phyloP scores from a whole-genome alignment of 2,113 vertebrate species.

The Sarotherodon lohbergeri region DNA sequence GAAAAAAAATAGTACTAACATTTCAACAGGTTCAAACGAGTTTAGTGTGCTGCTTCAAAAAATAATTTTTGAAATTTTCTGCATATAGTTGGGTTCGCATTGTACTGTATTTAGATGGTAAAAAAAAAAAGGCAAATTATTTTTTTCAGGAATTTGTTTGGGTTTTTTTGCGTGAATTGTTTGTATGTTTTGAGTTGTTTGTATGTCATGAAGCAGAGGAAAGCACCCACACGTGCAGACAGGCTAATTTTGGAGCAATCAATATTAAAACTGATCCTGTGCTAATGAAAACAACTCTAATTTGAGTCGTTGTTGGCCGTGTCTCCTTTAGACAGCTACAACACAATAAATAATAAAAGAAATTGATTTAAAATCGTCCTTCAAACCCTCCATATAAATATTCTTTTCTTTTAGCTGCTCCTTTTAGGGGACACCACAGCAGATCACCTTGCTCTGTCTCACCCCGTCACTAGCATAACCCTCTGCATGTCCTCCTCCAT shows the following conservation, averaged over 20 bases:
- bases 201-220: not conserved
- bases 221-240: not conserved
- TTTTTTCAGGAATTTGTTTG: not conserved
- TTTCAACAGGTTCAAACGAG: not conserved
- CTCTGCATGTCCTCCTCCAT: not conserved
- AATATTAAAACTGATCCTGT: not conserved
- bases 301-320: not conserved
- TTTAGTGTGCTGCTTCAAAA: constrained; percentile 13
- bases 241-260: not conserved
- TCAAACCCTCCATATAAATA: not conserved
- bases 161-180: not conserved
- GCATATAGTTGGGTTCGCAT: not conserved
- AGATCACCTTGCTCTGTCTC: not conserved
- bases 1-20: not conserved
- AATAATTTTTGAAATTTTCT: constrained; percentile 3
- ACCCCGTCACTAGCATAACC: not conserved
- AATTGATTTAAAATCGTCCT: not conserved
- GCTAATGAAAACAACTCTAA: not conserved
- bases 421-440: not conserved
- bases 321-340: not conserved
- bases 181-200: not conserved
- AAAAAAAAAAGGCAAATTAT: not conserved
- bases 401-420: not conserved
- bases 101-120: constrained; percentile 10
- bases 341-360: not conserved